Conservation (phyloP, 2,797 vertebrate species). For the Gallinago nigripennis region DNA sequence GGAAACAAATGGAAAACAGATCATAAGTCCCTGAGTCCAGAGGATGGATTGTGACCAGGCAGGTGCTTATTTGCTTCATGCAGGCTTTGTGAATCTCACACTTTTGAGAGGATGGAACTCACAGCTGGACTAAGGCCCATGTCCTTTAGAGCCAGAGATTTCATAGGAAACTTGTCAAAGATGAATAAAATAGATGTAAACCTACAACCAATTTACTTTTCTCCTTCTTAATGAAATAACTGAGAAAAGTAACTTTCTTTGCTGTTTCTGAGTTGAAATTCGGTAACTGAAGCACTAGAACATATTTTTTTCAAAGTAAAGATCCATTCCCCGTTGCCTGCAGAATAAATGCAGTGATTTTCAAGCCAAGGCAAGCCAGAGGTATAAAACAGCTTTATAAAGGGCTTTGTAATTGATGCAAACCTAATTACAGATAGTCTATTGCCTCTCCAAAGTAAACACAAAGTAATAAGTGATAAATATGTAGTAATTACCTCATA, state of each 20-base stretch:
- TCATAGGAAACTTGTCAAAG: not conserved
- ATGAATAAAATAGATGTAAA: not conserved
- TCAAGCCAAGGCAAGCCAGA: not conserved
- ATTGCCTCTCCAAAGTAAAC: conserved; percentile 23
- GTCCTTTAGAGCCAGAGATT: not conserved
- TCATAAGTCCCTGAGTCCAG: not conserved
- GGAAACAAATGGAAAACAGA: not conserved
- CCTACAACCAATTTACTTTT: not conserved
- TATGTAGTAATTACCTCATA: not conserved
- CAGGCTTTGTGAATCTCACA: not conserved
- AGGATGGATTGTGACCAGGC: not conserved
- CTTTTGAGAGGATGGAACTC: not conserved
- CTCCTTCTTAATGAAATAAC: not conserved
- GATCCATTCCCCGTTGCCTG: not conserved
- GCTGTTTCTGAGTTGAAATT: not conserved
- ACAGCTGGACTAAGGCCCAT: not conserved
- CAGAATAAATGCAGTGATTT: not conserved
- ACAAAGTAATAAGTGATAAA: conserved; percentile 26
- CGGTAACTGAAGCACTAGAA: not conserved
- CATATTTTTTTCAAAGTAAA: not conserved
- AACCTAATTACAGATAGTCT: not conserved
- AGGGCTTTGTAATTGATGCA: not conserved
- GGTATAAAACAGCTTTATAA: not conserved
- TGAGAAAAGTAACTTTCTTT: not conserved
- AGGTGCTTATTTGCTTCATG: not conserved